Evolutionary conservation across 2,797 vertebrate species (phyloP).

Genomic region (Molossus alvarezi): DNA sequence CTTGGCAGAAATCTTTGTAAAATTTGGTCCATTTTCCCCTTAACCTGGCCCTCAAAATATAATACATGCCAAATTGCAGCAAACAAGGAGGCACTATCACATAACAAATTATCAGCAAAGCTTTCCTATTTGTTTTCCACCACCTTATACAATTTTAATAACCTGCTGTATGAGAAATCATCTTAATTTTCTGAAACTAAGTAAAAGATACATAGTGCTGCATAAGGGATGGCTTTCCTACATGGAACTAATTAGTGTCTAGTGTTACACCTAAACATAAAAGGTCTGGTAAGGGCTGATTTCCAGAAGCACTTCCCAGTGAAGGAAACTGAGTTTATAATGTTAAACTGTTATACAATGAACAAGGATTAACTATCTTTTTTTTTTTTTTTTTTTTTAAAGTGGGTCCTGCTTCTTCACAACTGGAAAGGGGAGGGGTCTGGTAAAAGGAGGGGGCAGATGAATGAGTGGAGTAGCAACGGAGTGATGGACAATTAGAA

Average conservation of each 20-base stretch:
- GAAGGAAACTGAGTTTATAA: background rate
- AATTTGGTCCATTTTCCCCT: background rate
- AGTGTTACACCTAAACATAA: background rate
- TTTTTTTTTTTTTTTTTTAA: background rate
- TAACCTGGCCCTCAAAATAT: background rate
- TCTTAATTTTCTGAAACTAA: slow-evolving; percentile 44
- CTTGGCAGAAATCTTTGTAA: slow-evolving; percentile 22
- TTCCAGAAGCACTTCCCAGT: background rate
- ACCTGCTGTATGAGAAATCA: background rate
- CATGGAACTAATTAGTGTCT: background rate
- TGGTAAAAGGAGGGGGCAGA: background rate
- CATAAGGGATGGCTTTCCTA: slow-evolving; percentile 18
- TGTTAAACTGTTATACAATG: background rate
- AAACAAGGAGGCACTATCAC: background rate
- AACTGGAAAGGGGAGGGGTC: background rate
- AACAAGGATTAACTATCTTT: background rate
- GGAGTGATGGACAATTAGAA: background rate
- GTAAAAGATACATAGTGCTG: background rate
- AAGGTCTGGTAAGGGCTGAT: background rate
- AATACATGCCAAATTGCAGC: background rate
- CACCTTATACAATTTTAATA: slow-evolving; percentile 25
- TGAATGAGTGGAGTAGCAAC: background rate
- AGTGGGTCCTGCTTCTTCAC: background rate
- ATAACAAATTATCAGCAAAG: background rate
- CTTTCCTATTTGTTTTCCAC: background rate